These are phyloP conservation scores for Bombus pyrosoma DNA, from an alignment of 1,140 invertebrate species.

Conservation along the genomic window DNA sequence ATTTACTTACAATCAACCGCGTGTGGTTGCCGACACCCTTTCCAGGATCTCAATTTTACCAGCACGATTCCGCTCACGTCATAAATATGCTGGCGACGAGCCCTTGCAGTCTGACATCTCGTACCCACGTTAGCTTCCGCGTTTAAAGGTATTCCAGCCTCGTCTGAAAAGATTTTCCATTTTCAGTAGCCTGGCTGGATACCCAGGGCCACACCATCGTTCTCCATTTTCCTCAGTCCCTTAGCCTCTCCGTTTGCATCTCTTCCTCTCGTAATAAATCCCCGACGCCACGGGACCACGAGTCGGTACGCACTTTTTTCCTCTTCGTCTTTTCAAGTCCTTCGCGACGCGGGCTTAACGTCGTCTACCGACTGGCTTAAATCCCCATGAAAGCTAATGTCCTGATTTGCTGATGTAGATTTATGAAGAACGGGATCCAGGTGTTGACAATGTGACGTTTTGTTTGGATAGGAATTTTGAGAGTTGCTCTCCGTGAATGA, in stretches of 20 bases:
- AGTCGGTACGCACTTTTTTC: conserved; percentile 20
- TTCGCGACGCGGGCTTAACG: conserved; percentile 24
- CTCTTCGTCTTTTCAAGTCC: not conserved
- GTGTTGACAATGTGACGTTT: not conserved
- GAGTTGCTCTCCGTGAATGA: not conserved
- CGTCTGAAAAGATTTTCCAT: conserved; percentile 52
- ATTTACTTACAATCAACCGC: not conserved
- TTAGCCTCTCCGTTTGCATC: not conserved
- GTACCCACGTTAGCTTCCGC: conserved; percentile 1
- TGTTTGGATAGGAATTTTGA: not conserved
- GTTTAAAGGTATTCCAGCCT: conserved; percentile 36
- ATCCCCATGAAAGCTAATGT: conserved; percentile 24
- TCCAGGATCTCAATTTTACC: not conserved
- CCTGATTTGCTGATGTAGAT: conserved; percentile 5
- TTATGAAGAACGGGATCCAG: not conserved
- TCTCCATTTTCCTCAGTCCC: not conserved
- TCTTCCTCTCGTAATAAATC: conserved; percentile 19
- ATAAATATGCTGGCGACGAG: conserved; percentile 43
- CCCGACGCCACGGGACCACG: not conserved
- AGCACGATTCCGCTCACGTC: not conserved
- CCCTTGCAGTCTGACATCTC: conserved; percentile 19
- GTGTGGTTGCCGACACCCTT: not conserved
- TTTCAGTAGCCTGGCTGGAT: not conserved
- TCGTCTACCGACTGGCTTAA: conserved; percentile 10
- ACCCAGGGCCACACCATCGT: no score